A percentile compares a stretch with the other conserved stretches of the same genome.
Conservation (phyloP, 1,140 invertebrate genomes). For the Drosophila sechellia region DNA sequence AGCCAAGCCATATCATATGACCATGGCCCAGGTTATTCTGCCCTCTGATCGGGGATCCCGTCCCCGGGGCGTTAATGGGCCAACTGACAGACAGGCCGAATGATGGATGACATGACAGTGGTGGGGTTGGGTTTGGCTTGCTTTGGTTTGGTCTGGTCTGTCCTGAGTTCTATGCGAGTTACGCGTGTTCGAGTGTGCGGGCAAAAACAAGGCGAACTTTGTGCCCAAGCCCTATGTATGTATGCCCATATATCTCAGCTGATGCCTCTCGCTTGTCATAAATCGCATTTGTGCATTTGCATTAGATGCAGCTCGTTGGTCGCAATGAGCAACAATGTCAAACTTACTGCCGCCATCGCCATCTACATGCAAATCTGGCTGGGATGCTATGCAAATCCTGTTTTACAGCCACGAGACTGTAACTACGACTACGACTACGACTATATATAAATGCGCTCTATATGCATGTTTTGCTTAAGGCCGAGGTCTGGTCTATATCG, state of each 20-base stretch:
- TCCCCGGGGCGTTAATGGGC: constrained; percentile 69
- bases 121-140: not conserved
- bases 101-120: constrained; percentile 38
- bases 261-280: constrained; percentile 58
- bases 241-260: constrained; percentile 15
- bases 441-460: constrained; percentile 18
- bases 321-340: constrained; percentile 76
- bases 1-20: constrained; percentile 51
- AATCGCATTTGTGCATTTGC: constrained; percentile 82
- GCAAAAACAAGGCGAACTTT: constrained; percentile 34
- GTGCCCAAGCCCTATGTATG: too few relatives aligned
- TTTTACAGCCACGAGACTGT: constrained; percentile 46
- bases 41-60: not conserved
- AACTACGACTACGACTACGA: not conserved
- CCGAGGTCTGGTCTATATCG: constrained; percentile 17
- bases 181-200: constrained; percentile 32
- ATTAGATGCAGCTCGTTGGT: constrained; percentile 73
- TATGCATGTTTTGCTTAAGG: constrained; percentile 35
- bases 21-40: constrained; percentile 24
- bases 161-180: constrained; percentile 13
- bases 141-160: not conserved
- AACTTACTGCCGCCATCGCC: constrained; percentile 46
- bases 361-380: constrained; percentile 63
- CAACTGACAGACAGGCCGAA: constrained; percentile 63
- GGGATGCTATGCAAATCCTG: constrained; percentile 72